Evolutionary conservation across 37 sponge, comb jelly and placozoan genomes (phyloP), one percentile per base, ranked within the genome.

Genomic region (Aplysina aerophoba): DNA sequence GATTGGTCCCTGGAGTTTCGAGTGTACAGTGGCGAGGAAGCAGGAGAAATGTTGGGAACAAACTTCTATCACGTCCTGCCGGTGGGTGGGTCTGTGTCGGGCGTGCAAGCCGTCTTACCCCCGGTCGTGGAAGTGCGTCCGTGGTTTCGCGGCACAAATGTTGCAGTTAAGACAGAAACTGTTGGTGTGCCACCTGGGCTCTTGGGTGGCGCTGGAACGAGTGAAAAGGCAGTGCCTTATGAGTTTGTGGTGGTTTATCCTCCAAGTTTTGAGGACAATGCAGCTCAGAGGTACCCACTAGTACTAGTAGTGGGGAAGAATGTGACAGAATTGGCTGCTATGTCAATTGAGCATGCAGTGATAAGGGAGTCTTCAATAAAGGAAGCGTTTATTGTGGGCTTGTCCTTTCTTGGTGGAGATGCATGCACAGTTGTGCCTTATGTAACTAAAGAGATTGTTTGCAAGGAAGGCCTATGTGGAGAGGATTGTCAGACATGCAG

Each of bases 31-130:
- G 78, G 54, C 25, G 78, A 41, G 36, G 82, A 73, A 24, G 83
- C 63, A 24, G 79, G 81, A 27, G 82, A 73, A n/a, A 93, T 93
- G 93, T 62, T 87, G 15, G 93, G 93, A 19, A 88, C 93, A 0
- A 93, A 89, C 61, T 84, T 89, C 20, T 87, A 78, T 36, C 24
- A 85, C 30, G 36, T 17, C 24, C 72, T 93, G 6, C 93, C 93
- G 4, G 56, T 89, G 13, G 78, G 88, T 4, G 21, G 59, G 0
- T 93, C 93, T 0, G 66, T 86, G 80, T 17, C 8, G 15, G 93
- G 89, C 8, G 33, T 85, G 17, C 71, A 35, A 69, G 17, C 44
- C 13, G 36, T 65, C 60, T 82, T 79, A 30, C 36, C 73, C 28
- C 55, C 88, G 11, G 25, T 21, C 0, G 79, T 93, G 13, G 66